Evolutionary conservation across 2,888 invertebrate genomes (phyloP), one percentile per base, ranked within the genome.

Genomic region (Ochropleura plecta): DNA sequence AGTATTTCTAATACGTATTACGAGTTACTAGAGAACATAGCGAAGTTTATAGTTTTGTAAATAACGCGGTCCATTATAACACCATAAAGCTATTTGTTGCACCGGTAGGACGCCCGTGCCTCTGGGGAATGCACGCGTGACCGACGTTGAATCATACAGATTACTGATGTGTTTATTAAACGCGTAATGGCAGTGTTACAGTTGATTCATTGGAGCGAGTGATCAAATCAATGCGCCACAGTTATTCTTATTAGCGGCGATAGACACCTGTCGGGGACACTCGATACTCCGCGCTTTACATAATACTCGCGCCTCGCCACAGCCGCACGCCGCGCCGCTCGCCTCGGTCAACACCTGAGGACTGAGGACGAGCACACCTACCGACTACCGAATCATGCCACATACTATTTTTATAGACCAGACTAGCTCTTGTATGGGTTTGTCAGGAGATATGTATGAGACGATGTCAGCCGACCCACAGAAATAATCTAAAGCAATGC

Each of bases 181-280:
- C 79, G 79, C 76, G 77, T 82, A 82, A 87, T 86, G 77, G 76
- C 78, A 79, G 82, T 63, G 74, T 79, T 76, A 81, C 82, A 70
- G 66, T 79, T 85, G 79, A 84, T 82, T 84, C 77, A 83, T 76
- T 81, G 57, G 66, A 80, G 77, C 83, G 79, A 76, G 70, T 85
- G 75, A 89, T 85, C 80, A 82, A 85, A 88, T 88, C 84, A 88
- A 88, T 88, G 87, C 73, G 78, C 85, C 82, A 88, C 81, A 90
- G 86, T 92, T 89, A 90, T 92, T 92, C 86, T 90, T 91, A 92
- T 92, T 92, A 91, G 86, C 84, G 78, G 73, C 86, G 89, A 87
- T 89, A 91, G 90, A 91, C 94, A 94, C 94, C 94, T 94, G 94
- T 91, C 89, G 88, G 85, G 83, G 94, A 91, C 85, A 94, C 84